Evolutionary conservation across 2,888 invertebrate genomes (phyloP), one percentile per base, ranked within the genome.

Genomic region (Epirrhoe tristata): DNA sequence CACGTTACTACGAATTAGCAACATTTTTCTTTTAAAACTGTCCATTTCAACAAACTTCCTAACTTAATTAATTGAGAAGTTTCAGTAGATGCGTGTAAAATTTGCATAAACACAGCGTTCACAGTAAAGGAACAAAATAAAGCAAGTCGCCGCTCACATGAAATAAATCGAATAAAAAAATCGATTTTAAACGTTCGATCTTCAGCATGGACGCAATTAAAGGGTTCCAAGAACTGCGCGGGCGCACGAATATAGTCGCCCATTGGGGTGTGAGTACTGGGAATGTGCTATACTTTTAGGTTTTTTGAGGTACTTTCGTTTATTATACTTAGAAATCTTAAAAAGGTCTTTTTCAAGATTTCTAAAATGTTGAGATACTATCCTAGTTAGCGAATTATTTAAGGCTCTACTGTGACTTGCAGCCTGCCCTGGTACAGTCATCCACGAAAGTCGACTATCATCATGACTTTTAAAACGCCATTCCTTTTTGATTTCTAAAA

Each of bases 111-210:
- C 92, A 91, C 88, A 88, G 77, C 87, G 85, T 89, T 85, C 82
- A 74, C 87, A 89, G 89, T 89, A 84, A 85, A 90, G 91, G 84
- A 88, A 90, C 80, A 83, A 85, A 90, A 92, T 85, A 88, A 90
- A 89, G 88, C 86, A 88, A 82, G 85, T 88, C 85, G 17, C 58
- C 73, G 83, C 89, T 82, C 91, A 86, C 89, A 87, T 88, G 86
- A 81, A 88, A 85, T 87, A 90, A 93, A 91, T 89, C 86, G 91
- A 91, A 87, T 87, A 92, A 93, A 92, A 82, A 92, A 92, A 90
- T 90, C 89, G 89, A 90, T 92, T 91, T 92, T 90, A 91, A 93
- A 85, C 90, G 90, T 91, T 91, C 92, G 92, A 92, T 90, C 90
- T 87, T 89, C 85, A 87, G 82, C 67, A 88, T 90, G 88, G 89